Conservation (phyloP, 2,113 vertebrate species). For the Pteruthius melanotis region DNA sequence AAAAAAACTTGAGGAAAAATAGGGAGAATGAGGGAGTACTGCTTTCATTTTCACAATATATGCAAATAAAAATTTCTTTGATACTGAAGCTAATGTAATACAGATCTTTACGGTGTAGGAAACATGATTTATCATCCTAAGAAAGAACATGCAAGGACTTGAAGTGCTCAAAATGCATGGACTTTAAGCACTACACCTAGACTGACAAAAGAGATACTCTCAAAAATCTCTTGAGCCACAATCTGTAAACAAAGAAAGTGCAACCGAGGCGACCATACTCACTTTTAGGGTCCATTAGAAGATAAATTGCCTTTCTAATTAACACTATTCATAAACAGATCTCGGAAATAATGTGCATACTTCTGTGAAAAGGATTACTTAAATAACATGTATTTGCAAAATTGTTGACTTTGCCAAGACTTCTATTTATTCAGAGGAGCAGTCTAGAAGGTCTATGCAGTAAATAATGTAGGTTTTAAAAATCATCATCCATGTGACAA, state of each 20-base stretch:
- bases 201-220: neutral
- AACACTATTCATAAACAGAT: slow-evolving; percentile 27
- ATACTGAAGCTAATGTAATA: neutral
- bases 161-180: neutral
- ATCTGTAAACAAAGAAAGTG: neutral
- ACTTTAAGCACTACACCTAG: neutral
- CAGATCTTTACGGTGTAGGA: neutral
- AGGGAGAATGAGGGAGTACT: neutral
- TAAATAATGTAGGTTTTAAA: neutral
- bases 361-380: slow-evolving; percentile 41
- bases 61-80: neutral
- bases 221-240: neutral
- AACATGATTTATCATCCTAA: neutral
- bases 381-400: slow-evolving; percentile 42
- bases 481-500: neutral
- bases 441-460: neutral
- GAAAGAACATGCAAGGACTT: neutral
- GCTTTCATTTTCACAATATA: neutral
- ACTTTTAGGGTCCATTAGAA: slow-evolving; percentile 36
- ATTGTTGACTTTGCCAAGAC: slow-evolving; percentile 2
- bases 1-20: neutral
- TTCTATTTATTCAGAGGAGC: slow-evolving; percentile 5
- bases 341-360: slow-evolving; percentile 23
- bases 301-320: slow-evolving; percentile 53
- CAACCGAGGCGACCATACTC: neutral